These are phyloP conservation scores for Patella pellucida DNA, from an alignment of 2,888 invertebrate species.

Conservation along the genomic window DNA sequence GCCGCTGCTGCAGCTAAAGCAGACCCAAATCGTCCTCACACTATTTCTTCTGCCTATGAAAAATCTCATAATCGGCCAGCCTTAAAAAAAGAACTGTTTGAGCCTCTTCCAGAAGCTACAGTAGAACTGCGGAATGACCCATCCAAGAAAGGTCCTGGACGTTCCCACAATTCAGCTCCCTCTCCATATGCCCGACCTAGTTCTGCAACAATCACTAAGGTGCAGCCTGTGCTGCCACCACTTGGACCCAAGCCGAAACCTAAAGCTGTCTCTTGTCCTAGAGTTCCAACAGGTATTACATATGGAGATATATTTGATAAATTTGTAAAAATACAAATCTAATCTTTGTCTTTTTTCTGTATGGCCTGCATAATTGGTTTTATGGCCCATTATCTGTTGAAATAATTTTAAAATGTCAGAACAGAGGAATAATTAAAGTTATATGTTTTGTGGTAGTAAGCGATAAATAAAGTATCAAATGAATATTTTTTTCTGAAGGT, in stretches of 20 bases:
- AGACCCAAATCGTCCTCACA: constrained; percentile 84
- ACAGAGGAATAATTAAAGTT: background rate
- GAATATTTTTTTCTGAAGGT: constrained; percentile 31
- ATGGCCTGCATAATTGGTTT: too few species aligned
- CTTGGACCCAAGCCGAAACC: constrained; percentile 64
- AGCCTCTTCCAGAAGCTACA: constrained; percentile 77
- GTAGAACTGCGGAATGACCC: constrained; percentile 38
- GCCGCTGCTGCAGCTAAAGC: constrained; percentile 48
- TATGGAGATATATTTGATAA: too few species aligned
- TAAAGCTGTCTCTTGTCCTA: constrained; percentile 61
- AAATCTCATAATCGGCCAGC: constrained; percentile 84
- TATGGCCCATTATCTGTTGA: too few species aligned
- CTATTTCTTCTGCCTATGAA: constrained; percentile 92
- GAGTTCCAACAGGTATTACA: constrained; percentile 45
- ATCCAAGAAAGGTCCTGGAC: constrained; percentile 40
- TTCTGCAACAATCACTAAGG: constrained; percentile 62
- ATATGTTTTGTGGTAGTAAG: background rate
- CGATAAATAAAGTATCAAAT: background rate
- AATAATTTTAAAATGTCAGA: too few species aligned
- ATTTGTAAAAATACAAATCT: too few species aligned
- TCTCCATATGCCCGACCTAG: constrained; percentile 49
- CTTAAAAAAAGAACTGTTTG: constrained; percentile 88
- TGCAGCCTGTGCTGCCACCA: constrained; percentile 64
- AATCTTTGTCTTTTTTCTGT: too few species aligned
- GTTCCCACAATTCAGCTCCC: constrained; percentile 14